Percentiles rank a stretch among this genome's conserved stretches.
These are phyloP conservation scores for Spilarctia lutea DNA, from an alignment of 2,888 invertebrate genomes.

Conservation along the genomic window DNA sequence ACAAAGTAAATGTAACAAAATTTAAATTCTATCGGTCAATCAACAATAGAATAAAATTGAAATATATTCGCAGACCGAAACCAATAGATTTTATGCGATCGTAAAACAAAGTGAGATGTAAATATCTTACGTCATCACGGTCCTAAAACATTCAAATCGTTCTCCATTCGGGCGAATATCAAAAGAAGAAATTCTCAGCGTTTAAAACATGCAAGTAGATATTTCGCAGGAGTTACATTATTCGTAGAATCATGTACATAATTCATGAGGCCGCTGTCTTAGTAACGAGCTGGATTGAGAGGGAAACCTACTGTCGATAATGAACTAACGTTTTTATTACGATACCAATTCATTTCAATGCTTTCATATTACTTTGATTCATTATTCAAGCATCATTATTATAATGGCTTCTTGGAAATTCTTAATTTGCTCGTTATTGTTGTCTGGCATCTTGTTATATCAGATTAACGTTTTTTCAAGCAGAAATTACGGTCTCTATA, in stretches of 20 bases:
- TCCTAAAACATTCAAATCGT: slow-evolving; percentile 67
- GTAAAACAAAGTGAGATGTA: slow-evolving; percentile 45
- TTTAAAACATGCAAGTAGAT: slow-evolving; percentile 80
- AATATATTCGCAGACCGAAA: slow-evolving; percentile 22
- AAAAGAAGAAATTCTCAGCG: slow-evolving; percentile 74
- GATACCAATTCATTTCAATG: slow-evolving; percentile 68
- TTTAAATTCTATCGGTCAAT: slow-evolving; percentile 12
- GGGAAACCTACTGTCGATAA: slow-evolving; percentile 77
- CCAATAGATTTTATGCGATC: slow-evolving; percentile 31
- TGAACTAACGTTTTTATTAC: slow-evolving; percentile 77
- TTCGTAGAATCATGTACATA: slow-evolving; percentile 79
- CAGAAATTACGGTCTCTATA: neutral
- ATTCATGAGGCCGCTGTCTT: slow-evolving; percentile 80
- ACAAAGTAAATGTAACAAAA: slow-evolving; percentile 3
- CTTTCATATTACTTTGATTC: slow-evolving; percentile 57
- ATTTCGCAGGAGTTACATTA: slow-evolving; percentile 76
- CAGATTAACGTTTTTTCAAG: neutral
- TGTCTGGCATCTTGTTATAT: neutral
- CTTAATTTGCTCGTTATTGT: neutral
- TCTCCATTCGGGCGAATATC: slow-evolving; percentile 63
- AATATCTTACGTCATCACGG: slow-evolving; percentile 42
- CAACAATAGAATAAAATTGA: slow-evolving; percentile 13
- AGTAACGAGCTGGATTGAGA: slow-evolving; percentile 80
- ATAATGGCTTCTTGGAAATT: slow-evolving; percentile 5
- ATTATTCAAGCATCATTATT: slow-evolving; percentile 22